Evolutionary conservation across 2,888 invertebrate genomes (phyloP).

Genomic region (Elegia similella): DNA sequence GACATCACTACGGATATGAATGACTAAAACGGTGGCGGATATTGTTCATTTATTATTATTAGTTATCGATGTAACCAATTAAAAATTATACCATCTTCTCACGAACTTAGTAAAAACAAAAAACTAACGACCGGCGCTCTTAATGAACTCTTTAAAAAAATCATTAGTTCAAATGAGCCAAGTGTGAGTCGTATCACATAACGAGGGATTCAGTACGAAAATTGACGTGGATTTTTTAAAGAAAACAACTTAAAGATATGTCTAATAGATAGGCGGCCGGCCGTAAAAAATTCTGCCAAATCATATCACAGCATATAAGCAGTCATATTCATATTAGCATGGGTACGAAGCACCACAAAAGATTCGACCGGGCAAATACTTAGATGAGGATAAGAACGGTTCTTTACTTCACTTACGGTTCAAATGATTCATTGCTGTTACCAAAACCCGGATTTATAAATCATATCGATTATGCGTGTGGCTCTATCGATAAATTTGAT

Average conservation of each 20-base stretch:
- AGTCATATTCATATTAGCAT: too few relatives aligned
- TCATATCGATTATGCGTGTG: constrained; percentile 2
- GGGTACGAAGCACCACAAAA: too few relatives aligned
- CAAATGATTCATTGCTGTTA: too few relatives aligned
- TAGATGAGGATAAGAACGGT: too few relatives aligned
- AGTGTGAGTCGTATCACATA: too few relatives aligned
- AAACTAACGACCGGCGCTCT: constrained; percentile 20
- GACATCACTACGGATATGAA: constrained; percentile 14
- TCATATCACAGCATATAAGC: too few relatives aligned
- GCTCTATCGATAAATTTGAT: constrained; percentile 16
- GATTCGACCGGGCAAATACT: too few relatives aligned
- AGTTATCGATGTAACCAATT: constrained; percentile 22
- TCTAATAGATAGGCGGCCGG: too few relatives aligned
- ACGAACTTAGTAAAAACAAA: constrained; percentile 19
- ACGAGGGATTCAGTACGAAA: neutral
- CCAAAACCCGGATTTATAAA: neutral
- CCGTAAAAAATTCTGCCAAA: too few relatives aligned
- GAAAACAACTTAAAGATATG: too few relatives aligned
- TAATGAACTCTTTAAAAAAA: constrained; percentile 21
- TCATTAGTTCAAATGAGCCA: neutral
- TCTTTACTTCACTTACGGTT: too few relatives aligned
- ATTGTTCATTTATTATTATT: constrained; percentile 22
- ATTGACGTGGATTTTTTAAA: too few relatives aligned
- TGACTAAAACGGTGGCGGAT: constrained; percentile 10
- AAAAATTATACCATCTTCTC: constrained; percentile 22